Conservation (phyloP, 1,140 invertebrate genomes). For the Sminthurinus signatus region DNA sequence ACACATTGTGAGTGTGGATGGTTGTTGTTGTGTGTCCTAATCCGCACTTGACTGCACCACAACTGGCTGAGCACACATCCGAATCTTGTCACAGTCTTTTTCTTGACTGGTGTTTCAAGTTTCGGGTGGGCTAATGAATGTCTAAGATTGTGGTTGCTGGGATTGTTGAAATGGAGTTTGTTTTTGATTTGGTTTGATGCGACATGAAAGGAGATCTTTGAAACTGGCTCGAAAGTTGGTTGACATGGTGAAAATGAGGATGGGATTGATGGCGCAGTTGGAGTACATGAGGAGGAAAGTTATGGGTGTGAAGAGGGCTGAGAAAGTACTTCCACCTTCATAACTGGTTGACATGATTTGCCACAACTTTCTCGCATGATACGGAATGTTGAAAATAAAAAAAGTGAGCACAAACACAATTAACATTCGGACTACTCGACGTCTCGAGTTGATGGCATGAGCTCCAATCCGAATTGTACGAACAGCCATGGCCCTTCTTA, state of each 20-base stretch:
- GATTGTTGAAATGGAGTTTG: too few species aligned
- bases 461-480: not conserved
- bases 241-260: slow-evolving; percentile 69
- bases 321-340: slow-evolving; percentile 49
- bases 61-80: too few species aligned
- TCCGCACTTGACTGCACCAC: too few species aligned
- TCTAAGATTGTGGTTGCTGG: too few species aligned
- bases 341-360: slow-evolving; percentile 45
- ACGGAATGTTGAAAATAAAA: slow-evolving; percentile 72
- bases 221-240: slow-evolving; percentile 57
- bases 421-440: slow-evolving; percentile 58
- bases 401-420: slow-evolving; percentile 74
- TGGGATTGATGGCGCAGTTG: slow-evolving; percentile 75
- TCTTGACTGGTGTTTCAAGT: too few species aligned
- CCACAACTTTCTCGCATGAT: slow-evolving; percentile 63
- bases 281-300: slow-evolving; percentile 74
- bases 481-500: too few species aligned
- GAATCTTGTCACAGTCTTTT: too few species aligned
- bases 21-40: too few species aligned
- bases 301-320: slow-evolving; percentile 65
- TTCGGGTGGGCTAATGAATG: too few species aligned
- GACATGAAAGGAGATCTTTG: slow-evolving; percentile 28
- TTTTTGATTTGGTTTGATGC: not conserved
- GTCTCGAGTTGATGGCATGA: slow-evolving; percentile 21
- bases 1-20: too few species aligned